Evolutionary conservation across 92 coral and sea anemone species (phyloP).

Genomic region (Zoanthus solanderi): DNA sequence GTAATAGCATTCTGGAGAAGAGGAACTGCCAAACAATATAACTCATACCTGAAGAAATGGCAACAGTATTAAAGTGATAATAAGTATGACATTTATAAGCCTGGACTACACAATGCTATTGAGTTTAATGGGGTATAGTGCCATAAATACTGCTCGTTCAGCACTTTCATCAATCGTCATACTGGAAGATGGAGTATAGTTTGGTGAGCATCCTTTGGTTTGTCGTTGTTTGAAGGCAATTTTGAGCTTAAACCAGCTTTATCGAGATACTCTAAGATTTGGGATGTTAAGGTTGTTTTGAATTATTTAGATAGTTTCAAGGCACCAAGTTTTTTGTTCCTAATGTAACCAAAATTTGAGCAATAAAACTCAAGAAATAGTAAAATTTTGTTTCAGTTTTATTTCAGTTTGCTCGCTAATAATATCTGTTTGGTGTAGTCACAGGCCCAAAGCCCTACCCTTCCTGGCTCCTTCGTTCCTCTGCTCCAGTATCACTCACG

Average conservation of each 20-base stretch:
- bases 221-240: conserved; percentile 58
- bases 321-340: conserved; percentile 12
- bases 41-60: neutral
- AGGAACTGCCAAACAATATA: conserved; percentile 5
- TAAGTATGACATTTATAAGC: neutral
- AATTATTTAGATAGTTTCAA: conserved; percentile 31
- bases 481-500: conserved; percentile 16
- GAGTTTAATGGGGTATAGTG: conserved; percentile 66
- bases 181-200: conserved; percentile 29
- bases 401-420: too few species aligned
- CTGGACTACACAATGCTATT: conserved; percentile 37
- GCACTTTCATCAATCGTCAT: conserved; percentile 45
- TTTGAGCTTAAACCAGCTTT: conserved; percentile 68
- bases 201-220: conserved; percentile 59
- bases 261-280: conserved; percentile 55
- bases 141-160: conserved; percentile 61
- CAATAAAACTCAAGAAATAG: too few species aligned
- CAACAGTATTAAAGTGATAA: neutral
- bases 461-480: conserved; percentile 33
- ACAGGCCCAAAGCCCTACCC: conserved; percentile 20
- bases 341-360: too few species aligned
- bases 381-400: too few species aligned
- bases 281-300: conserved; percentile 67
- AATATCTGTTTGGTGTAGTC: neutral
- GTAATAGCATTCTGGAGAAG: neutral